A percentile compares a stretch with the other conserved stretches of the same genome.
Conservation (phyloP, 2,113 vertebrate genomes). For the Sula dactylatra region DNA sequence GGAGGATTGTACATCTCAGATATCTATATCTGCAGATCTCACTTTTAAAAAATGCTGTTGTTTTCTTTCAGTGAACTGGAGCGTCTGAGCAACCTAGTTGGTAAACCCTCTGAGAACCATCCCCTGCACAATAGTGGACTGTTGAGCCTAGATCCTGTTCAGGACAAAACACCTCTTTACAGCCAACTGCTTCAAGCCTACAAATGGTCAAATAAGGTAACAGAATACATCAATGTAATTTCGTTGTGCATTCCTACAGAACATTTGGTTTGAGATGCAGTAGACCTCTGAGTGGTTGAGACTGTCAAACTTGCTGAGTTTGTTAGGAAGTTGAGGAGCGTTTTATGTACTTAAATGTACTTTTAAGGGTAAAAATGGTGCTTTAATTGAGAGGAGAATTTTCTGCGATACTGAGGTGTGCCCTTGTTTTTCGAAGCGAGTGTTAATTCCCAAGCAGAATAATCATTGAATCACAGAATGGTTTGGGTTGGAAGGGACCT, state of each 20-base stretch:
- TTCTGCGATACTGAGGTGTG: fast-evolving
- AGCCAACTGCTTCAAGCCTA: constrained; percentile 97
- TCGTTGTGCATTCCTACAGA: not conserved
- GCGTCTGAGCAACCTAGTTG: constrained; percentile 91
- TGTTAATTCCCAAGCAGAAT: not conserved
- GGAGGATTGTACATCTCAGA: not conserved
- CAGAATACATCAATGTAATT: fast-evolving
- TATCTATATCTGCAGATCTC: not conserved
- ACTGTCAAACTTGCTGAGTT: not conserved
- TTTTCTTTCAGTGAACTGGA: constrained; percentile 86
- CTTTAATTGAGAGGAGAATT: not conserved
- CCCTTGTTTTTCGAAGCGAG: not conserved
- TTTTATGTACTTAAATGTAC: not conserved
- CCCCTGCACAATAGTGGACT: constrained; percentile 95
- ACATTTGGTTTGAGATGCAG: not conserved
- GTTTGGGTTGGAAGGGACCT: no score
- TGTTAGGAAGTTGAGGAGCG: not conserved
- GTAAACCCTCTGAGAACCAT: constrained; percentile 94
- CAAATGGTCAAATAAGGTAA: constrained; percentile 99
- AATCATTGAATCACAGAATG: not conserved
- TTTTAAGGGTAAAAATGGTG: not conserved
- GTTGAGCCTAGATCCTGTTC: constrained; percentile 93
- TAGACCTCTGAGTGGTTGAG: not conserved
- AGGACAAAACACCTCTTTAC: constrained; percentile 97
- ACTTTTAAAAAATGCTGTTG: not conserved